phyloP scores from a whole-genome alignment of 2,888 invertebrate genomes.

The Drosophila eohydei region DNA sequence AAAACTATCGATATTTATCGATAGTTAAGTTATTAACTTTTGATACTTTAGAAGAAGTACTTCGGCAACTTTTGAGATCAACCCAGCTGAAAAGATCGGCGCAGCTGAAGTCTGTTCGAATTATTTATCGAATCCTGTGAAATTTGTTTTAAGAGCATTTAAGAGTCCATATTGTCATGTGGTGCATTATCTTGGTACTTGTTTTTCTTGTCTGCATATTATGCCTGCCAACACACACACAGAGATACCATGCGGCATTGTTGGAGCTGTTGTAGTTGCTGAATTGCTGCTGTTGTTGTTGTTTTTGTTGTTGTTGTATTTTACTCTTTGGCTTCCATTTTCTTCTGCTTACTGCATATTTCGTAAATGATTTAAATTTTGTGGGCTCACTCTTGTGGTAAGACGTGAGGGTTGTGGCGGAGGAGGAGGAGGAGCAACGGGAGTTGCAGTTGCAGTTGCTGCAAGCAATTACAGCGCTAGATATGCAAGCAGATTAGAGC shows the following conservation, averaged over 20 bases:
- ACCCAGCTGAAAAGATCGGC: background rate
- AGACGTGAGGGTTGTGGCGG: background rate
- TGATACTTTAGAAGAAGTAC: background rate
- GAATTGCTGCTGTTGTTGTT: constrained; percentile 26
- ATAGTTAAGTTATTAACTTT: background rate
- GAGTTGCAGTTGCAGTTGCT: background rate
- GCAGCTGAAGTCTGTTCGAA: too few relatives aligned
- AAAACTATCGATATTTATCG: background rate
- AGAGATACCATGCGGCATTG: constrained; percentile 28
- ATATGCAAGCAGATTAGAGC: constrained; percentile 5
- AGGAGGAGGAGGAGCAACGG: background rate
- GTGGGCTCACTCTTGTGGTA: constrained; percentile 19
- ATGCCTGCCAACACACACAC: constrained; percentile 23
- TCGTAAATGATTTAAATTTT: constrained; percentile 72
- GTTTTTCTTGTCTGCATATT: constrained; percentile 31
- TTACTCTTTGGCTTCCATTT: constrained; percentile 69
- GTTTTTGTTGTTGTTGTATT: constrained; percentile 52
- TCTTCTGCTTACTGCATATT: constrained; percentile 58
- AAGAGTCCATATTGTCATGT: background rate
- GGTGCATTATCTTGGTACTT: constrained; percentile 14
- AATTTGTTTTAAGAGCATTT: background rate
- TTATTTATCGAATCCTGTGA: background rate
- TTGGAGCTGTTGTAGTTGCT: constrained; percentile 24
- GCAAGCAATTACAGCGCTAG: constrained; percentile 25
- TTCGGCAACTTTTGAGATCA: background rate